Conservation (phyloP, 2,888 invertebrate species). For the Acanthoscelides obtectus region DNA sequence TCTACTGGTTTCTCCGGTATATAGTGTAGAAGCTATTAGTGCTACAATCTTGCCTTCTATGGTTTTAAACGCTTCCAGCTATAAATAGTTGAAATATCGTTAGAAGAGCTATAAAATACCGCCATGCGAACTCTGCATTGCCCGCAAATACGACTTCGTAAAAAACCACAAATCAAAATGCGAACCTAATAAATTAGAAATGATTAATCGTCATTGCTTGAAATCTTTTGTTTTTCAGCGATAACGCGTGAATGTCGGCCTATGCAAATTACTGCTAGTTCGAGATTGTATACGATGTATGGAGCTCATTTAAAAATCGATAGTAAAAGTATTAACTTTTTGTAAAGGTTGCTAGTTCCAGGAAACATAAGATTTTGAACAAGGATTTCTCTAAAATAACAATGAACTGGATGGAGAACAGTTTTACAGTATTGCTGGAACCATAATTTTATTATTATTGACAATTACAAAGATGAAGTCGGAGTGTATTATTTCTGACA, state of each 20-base stretch:
- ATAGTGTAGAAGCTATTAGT: background rate
- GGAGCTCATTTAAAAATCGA: background rate
- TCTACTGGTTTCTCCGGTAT: too few relatives aligned
- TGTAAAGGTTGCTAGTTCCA: too few relatives aligned
- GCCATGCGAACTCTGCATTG: background rate
- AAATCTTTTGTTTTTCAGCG: background rate
- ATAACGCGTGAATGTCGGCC: background rate
- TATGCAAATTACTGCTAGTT: background rate
- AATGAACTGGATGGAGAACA: too few relatives aligned
- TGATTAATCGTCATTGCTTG: background rate
- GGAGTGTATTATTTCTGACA: too few relatives aligned
- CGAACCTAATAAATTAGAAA: background rate
- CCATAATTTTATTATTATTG: too few relatives aligned
- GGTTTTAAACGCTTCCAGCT: background rate
- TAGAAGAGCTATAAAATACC: background rate
- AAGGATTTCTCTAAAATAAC: too few relatives aligned
- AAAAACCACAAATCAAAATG: background rate
- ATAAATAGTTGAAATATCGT: background rate
- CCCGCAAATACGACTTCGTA: background rate
- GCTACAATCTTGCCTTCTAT: background rate
- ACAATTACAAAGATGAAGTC: too few relatives aligned
- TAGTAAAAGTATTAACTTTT: background rate
- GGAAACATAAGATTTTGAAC: too few relatives aligned
- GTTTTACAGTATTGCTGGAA: too few relatives aligned
- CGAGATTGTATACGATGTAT: background rate